Conservation (phyloP, 2,113 vertebrate genomes). For the Saimiri boliviensis region DNA sequence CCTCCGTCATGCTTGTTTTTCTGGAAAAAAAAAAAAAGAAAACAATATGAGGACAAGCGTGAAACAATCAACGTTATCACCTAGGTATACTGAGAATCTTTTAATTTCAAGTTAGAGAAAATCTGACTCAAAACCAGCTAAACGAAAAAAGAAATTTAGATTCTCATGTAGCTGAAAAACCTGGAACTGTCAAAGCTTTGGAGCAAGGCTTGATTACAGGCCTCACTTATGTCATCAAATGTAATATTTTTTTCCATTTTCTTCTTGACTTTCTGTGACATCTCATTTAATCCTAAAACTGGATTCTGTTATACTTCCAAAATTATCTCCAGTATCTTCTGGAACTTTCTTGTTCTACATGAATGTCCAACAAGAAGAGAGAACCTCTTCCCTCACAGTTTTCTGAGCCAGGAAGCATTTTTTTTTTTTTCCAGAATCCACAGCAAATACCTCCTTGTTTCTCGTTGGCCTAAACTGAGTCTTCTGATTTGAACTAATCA, state of each 20-base stretch:
- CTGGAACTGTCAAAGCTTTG: neutral
- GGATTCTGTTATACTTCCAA: neutral
- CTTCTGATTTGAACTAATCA: neutral
- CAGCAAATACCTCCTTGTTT: neutral
- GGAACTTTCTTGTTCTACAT: neutral
- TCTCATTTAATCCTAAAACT: neutral
- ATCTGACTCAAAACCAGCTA: neutral
- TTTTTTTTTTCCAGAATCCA: neutral
- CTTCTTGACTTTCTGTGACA: neutral
- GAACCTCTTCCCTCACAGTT: neutral
- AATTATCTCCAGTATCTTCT: neutral
- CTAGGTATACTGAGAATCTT: neutral
- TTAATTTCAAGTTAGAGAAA: conserved; percentile 12
- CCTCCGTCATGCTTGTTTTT: neutral
- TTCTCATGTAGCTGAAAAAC: neutral
- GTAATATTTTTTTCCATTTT: neutral
- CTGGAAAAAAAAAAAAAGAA: neutral
- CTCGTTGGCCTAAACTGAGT: neutral
- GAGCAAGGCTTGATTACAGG: neutral
- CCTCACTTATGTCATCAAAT: neutral
- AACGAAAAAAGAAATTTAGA: neutral
- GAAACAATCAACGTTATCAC: neutral
- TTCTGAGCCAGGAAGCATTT: neutral
- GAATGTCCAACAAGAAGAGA: neutral
- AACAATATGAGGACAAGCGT: neutral